These are phyloP conservation scores for Cheilosia vernalis DNA, from an alignment of 2,888 invertebrate species.

Conservation along the genomic window DNA sequence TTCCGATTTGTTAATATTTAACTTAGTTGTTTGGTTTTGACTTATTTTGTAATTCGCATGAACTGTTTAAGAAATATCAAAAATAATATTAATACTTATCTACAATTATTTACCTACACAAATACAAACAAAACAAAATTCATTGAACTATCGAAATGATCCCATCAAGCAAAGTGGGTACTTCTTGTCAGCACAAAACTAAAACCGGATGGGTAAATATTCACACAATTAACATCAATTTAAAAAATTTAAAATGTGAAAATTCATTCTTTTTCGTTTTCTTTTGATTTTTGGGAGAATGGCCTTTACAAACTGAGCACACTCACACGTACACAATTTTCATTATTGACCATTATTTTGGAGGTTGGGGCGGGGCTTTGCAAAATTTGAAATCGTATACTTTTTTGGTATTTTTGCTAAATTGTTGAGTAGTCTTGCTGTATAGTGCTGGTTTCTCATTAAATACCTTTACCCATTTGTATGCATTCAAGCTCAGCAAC, in stretches of 20 bases:
- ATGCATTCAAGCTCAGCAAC: conserved; percentile 9
- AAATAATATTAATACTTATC: conserved; percentile 34
- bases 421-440: conserved; percentile 45
- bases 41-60: conserved; percentile 66
- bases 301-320: conserved; percentile 3
- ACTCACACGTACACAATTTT: conserved; percentile 39
- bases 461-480: conserved; percentile 16
- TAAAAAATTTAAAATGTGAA: neutral
- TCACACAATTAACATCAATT: conserved; percentile 56
- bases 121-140: conserved; percentile 50
- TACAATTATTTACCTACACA: conserved; percentile 52
- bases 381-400: neutral
- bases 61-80: conserved; percentile 41
- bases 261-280: neutral
- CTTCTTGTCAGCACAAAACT: conserved; percentile 62
- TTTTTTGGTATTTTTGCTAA: conserved; percentile 31
- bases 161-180: conserved; percentile 68
- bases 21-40: conserved; percentile 31
- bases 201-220: conserved; percentile 74
- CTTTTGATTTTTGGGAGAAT: conserved; percentile 22
- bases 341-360: conserved; percentile 28
- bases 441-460: conserved; percentile 13
- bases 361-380: conserved; percentile 42
- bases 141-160: conserved; percentile 64
- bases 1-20: conserved; percentile 25